Conservation (phyloP, 2,113 vertebrate species). For the Melanerpes formicivorus region DNA sequence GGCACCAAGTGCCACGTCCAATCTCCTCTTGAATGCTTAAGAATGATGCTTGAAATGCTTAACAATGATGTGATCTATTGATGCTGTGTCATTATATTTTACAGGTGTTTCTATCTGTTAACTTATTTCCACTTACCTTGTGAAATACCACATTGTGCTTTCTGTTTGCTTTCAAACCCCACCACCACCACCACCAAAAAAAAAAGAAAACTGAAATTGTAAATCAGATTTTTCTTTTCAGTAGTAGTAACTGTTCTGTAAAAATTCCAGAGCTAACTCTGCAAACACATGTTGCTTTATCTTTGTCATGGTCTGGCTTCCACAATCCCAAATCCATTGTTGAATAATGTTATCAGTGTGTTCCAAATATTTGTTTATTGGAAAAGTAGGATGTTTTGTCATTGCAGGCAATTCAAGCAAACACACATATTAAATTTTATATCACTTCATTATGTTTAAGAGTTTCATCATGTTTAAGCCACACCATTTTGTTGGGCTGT, state of each 20-base stretch:
- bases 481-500: background rate
- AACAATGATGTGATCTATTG: background rate
- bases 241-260: background rate
- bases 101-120: background rate
- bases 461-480: background rate
- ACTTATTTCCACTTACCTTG: background rate
- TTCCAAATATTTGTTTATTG: background rate
- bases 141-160: background rate
- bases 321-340: background rate
- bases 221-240: background rate
- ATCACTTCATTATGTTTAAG: background rate
- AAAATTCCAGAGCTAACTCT: background rate
- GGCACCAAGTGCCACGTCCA: too few relatives aligned
- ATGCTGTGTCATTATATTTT: background rate
- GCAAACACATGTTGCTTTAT: background rate
- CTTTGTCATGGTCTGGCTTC: background rate
- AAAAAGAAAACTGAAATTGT: background rate
- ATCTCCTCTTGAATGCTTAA: too few relatives aligned
- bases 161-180: background rate
- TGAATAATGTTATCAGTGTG: background rate
- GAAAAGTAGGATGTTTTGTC: background rate
- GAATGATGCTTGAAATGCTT: too few relatives aligned
- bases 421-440: background rate
- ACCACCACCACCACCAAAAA: too few relatives aligned
- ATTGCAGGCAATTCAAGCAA: background rate